A percentile compares a stretch with the other conserved stretches of the same genome.
Conservation (phyloP, 1,140 invertebrate species). For the Plectrocnemia conspersa region DNA sequence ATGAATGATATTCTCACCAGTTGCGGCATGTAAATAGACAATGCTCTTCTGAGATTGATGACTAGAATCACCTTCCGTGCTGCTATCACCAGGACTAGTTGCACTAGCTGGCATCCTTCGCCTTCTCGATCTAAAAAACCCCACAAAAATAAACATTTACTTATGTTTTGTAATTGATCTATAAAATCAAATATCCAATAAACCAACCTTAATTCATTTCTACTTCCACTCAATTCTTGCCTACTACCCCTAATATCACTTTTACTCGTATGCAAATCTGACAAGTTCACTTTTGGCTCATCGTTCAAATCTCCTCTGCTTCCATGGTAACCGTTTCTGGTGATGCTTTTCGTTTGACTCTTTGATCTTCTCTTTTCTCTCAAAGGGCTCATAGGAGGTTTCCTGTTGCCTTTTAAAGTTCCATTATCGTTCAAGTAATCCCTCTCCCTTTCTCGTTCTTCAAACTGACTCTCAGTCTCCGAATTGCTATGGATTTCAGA, state of each 20-base stretch:
- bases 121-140: constrained; percentile 33
- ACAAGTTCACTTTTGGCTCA: constrained; percentile 39
- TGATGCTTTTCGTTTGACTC: constrained; percentile 43
- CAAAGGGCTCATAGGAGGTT: constrained; percentile 47
- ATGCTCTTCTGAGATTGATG: constrained; percentile 73
- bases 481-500: constrained; percentile 52
- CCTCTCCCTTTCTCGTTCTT: constrained; percentile 35
- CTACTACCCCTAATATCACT: constrained; percentile 40
- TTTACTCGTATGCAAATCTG: constrained; percentile 45
- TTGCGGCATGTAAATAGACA: constrained; percentile 74
- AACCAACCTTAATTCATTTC: constrained; percentile 28
- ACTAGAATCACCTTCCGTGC: constrained; percentile 74
- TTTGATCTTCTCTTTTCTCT: constrained; percentile 37
- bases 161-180: neutral
- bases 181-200: neutral
- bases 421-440: constrained; percentile 10
- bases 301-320: constrained; percentile 37
- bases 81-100: constrained; percentile 53
- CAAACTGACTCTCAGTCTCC: constrained; percentile 44
- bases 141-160: neutral
- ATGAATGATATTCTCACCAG: constrained; percentile 49
- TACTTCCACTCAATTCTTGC: constrained; percentile 40
- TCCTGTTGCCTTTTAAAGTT: constrained; percentile 29
- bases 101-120: constrained; percentile 41
- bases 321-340: constrained; percentile 36